Evolutionary conservation across 2,797 vertebrate species (phyloP).

Genomic region (Phoxinus dragarum): DNA sequence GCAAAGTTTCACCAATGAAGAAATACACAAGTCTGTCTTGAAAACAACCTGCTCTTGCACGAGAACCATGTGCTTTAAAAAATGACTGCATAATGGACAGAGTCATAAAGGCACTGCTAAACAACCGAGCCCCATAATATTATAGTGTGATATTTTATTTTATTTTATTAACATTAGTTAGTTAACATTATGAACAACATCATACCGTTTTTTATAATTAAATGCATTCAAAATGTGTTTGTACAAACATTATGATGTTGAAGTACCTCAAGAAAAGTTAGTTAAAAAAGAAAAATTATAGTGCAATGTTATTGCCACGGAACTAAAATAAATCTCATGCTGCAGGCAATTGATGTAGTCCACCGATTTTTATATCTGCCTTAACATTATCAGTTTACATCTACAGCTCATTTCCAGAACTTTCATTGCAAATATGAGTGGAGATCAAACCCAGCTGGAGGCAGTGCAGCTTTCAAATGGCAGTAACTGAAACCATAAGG

Average conservation of each 20-base stretch:
- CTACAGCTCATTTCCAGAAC: slow-evolving; percentile 50
- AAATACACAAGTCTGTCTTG: neutral
- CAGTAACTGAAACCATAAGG: slow-evolving; percentile 61
- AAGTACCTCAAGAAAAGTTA: neutral
- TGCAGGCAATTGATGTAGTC: slow-evolving; percentile 36
- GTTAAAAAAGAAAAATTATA: neutral
- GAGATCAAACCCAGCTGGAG: slow-evolving; percentile 73
- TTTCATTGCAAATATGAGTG: slow-evolving; percentile 68
- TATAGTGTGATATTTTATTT: neutral
- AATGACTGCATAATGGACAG: slow-evolving; percentile 20
- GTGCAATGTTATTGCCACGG: neutral
- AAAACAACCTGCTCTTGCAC: slow-evolving; percentile 29
- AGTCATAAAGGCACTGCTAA: neutral
- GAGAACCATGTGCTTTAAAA: slow-evolving; percentile 9
- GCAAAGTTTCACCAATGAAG: neutral
- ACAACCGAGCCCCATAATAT: neutral
- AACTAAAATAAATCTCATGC: slow-evolving; percentile 5
- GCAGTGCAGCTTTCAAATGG: slow-evolving; percentile 65
- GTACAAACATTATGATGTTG: neutral
- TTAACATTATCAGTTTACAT: slow-evolving; percentile 52
- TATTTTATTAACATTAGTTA: neutral
- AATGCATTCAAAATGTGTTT: slow-evolving; percentile 34
- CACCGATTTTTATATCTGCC: slow-evolving; percentile 32
- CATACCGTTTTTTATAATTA: neutral
- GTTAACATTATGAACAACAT: neutral